phyloP scores from a whole-genome alignment of 2,797 vertebrate species.

The Thalassophryne amazonica region DNA sequence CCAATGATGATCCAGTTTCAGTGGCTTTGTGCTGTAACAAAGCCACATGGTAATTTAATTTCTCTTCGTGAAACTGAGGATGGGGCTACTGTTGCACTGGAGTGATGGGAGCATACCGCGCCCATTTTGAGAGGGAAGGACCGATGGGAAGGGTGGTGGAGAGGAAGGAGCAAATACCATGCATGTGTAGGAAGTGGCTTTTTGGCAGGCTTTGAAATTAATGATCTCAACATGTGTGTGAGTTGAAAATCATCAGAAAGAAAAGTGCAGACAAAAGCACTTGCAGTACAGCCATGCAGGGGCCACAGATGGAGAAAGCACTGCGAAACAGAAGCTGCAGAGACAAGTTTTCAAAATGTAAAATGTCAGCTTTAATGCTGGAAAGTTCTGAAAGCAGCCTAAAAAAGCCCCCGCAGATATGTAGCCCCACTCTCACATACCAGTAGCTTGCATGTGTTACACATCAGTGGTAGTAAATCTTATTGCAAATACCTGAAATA shows the following conservation, averaged over 20 bases:
- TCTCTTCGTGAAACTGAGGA: conserved; percentile 50
- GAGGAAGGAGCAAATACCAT: conserved; percentile 66
- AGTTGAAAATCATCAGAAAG: conserved; percentile 72
- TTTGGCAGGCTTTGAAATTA: conserved; percentile 76
- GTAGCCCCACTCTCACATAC: too few species aligned
- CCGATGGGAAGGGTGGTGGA: background rate
- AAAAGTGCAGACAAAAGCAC: conserved; percentile 75
- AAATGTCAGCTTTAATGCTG: conserved; percentile 50
- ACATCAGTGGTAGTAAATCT: too few species aligned
- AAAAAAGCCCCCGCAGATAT: too few species aligned
- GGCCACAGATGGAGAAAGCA: conserved; percentile 69
- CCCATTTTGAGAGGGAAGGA: conserved; percentile 19
- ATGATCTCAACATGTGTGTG: conserved; percentile 81
- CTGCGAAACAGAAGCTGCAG: conserved; percentile 48
- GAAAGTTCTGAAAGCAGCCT: conserved; percentile 21
- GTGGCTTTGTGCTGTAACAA: conserved; percentile 51
- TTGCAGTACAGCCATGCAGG: conserved; percentile 53
- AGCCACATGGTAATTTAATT: conserved; percentile 63
- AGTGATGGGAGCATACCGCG: conserved; percentile 12
- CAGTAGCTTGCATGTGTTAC: too few species aligned
- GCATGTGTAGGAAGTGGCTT: conserved; percentile 79
- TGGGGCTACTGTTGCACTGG: conserved; percentile 43
- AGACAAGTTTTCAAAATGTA: conserved; percentile 45
- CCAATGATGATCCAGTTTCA: conserved; percentile 27
- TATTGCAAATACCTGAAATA: too few species aligned